Conservation (phyloP, 2,113 vertebrate species). For the Paraplagusia blochii region DNA sequence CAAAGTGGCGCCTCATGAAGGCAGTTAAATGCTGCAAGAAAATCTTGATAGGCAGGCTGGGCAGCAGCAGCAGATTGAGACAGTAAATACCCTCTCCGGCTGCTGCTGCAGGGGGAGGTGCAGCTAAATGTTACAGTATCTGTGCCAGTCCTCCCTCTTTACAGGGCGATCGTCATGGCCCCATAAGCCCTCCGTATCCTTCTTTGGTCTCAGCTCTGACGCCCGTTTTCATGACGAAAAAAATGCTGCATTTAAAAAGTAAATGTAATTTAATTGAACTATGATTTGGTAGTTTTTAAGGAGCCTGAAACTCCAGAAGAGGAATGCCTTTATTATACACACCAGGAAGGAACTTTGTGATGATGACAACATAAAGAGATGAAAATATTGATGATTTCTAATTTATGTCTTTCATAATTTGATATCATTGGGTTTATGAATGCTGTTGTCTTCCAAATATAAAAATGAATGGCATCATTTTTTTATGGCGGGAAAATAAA, state of each 20-base stretch:
- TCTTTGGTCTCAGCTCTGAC: constrained; percentile 53
- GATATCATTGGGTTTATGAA: not conserved
- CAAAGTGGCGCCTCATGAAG: constrained; percentile 56
- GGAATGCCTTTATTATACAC: constrained; percentile 9
- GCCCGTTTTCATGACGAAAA: constrained; percentile 48
- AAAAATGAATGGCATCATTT: not conserved
- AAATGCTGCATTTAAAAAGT: constrained; percentile 37
- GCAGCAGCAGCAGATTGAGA: constrained; percentile 65
- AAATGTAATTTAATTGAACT: constrained; percentile 54
- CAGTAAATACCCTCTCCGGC: constrained; percentile 58
- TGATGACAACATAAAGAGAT: constrained; percentile 6
- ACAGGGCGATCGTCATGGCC: constrained; percentile 66
- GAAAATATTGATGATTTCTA: not conserved
- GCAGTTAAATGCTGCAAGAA: constrained; percentile 53
- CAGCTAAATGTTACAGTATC: constrained; percentile 60
- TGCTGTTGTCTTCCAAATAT: not conserved
- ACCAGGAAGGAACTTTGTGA: not conserved
- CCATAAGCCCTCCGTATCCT: constrained; percentile 63
- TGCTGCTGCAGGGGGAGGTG: constrained; percentile 50
- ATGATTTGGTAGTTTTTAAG: constrained; percentile 39
- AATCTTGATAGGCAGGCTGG: constrained; percentile 52
- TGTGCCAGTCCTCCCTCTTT: constrained; percentile 57
- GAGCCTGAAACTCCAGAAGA: constrained; percentile 25
- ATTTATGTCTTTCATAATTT: not conserved
- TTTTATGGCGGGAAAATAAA: not conserved